These are phyloP conservation scores for Sinocyclocheilus anophthalmus DNA, from an alignment of 2,113 vertebrate species.

Conservation along the genomic window DNA sequence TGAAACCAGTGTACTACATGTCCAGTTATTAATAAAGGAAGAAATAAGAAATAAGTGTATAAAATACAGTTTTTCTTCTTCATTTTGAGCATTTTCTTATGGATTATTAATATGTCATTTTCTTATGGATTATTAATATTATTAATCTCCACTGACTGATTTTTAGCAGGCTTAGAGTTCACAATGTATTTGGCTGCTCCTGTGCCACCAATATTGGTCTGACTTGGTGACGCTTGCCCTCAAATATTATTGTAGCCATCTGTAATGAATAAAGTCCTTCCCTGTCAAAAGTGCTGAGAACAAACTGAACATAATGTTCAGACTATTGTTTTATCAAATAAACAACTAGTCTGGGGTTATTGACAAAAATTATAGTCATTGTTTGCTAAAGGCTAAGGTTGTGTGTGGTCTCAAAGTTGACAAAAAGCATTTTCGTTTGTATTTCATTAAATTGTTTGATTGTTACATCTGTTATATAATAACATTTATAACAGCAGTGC, in stretches of 20 bases:
- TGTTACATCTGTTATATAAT: neutral
- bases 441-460: neutral
- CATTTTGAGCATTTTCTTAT: neutral
- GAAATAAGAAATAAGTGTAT: too few relatives aligned
- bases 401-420: constrained; percentile 8
- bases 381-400: constrained; percentile 4
- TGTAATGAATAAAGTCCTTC: constrained; percentile 13
- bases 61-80: neutral
- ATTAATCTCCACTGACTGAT: neutral
- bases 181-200: neutral
- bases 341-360: constrained; percentile 3
- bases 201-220: neutral
- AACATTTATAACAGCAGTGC: neutral
- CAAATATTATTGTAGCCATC: constrained; percentile 12
- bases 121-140: neutral
- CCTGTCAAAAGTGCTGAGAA: neutral
- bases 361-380: neutral
- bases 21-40: too few relatives aligned
- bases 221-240: constrained; percentile 13
- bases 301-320: constrained; percentile 19
- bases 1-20: too few relatives aligned
- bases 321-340: constrained; percentile 15
- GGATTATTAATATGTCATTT: neutral
- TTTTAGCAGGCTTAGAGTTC: neutral
- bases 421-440: neutral